Conservation (phyloP, 2,888 invertebrate genomes). For the Teleiodes luculella region DNA sequence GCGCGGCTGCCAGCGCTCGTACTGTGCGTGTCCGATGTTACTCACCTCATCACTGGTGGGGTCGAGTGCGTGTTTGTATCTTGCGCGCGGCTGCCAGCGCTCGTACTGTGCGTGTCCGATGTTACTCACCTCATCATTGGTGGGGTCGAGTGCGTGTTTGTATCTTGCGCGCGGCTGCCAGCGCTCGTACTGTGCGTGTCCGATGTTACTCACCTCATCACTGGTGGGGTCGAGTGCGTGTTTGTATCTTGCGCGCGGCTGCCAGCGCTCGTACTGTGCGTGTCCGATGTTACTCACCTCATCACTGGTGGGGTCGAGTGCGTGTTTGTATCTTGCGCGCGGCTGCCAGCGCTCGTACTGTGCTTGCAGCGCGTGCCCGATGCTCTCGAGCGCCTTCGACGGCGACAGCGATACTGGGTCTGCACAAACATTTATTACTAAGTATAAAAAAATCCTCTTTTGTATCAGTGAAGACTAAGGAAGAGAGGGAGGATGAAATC, state of each 20-base stretch:
- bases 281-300: constrained; percentile 72
- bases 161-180: constrained; percentile 99
- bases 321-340: constrained; percentile 97
- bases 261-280: constrained; percentile 92
- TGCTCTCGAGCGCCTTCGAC: constrained; percentile 94
- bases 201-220: no score
- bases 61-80: no score
- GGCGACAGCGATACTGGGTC: constrained; percentile 93
- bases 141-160: constrained; percentile 98
- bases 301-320: constrained; percentile 97
- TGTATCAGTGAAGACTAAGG: no score
- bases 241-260: constrained; percentile 98
- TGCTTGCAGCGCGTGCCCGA: constrained; percentile 93
- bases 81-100: no score
- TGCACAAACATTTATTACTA: constrained; percentile 42
- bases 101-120: background rate
- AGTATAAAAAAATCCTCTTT: no score
- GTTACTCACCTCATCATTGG: constrained; percentile 88
- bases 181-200: constrained; percentile 97
- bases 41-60: no score
- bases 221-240: constrained; percentile 97
- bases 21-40: no score
- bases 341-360: constrained; percentile 99
- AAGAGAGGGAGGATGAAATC: no score
- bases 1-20: no score